Conservation (phyloP, 2,797 vertebrate species). For the Channallabes apus region DNA sequence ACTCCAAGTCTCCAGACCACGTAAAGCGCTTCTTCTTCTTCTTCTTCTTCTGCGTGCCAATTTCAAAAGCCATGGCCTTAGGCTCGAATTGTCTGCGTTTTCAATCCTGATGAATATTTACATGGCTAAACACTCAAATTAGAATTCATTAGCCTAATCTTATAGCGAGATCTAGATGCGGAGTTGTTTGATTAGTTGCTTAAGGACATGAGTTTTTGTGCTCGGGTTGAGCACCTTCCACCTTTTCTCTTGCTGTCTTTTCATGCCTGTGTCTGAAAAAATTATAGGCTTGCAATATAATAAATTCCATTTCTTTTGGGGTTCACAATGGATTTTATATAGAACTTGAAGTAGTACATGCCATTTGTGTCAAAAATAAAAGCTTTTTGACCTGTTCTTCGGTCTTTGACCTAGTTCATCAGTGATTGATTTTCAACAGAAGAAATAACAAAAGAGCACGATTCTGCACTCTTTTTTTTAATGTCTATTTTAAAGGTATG, state of each 20-base stretch:
- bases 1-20: conserved; percentile 44
- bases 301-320: conserved; percentile 53
- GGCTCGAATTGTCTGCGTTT: conserved; percentile 75
- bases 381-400: conserved; percentile 13
- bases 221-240: conserved; percentile 68
- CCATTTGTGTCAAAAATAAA: conserved; percentile 20
- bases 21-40: neutral
- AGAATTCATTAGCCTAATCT: conserved; percentile 82
- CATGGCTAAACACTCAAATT: conserved; percentile 80
- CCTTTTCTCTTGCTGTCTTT: conserved; percentile 72
- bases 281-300: conserved; percentile 69
- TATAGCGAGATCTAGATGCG: conserved; percentile 75
- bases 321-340: conserved; percentile 18
- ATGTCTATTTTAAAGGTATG: neutral
- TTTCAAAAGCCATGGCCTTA: conserved; percentile 65
- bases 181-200: conserved; percentile 83
- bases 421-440: neutral
- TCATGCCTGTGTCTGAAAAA: conserved; percentile 62
- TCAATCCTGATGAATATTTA: conserved; percentile 78
- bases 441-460: neutral
- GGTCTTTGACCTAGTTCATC: conserved; percentile 17
- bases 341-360: conserved; percentile 1
- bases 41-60: conserved; percentile 54
- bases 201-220: conserved; percentile 73
- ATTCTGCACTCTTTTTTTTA: neutral